phyloP scores from a whole-genome alignment of 2,797 vertebrate genomes.

The Carapus acus region DNA sequence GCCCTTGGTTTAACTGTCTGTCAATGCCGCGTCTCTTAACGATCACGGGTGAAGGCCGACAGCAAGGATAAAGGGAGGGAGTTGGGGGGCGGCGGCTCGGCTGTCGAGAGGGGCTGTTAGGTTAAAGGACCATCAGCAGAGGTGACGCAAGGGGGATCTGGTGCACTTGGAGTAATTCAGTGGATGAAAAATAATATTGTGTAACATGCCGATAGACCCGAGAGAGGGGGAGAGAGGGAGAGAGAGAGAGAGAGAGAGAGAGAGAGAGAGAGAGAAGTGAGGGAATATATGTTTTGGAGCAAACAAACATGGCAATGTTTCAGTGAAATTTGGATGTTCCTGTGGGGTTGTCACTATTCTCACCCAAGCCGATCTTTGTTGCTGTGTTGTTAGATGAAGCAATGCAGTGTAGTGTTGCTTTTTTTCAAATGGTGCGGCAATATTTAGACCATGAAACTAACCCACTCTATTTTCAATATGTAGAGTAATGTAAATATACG shows the following conservation, averaged over 20 bases:
- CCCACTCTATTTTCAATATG: too few species aligned
- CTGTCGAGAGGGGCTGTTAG: slow-evolving; percentile 56
- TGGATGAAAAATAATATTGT: slow-evolving; percentile 32
- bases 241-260: too few species aligned
- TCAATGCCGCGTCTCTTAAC: slow-evolving; percentile 66
- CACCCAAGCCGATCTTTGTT: too few species aligned
- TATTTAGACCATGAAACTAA: too few species aligned
- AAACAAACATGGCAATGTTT: slow-evolving; percentile 9
- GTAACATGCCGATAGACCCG: slow-evolving; percentile 25
- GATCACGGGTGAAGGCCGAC: slow-evolving; percentile 61
- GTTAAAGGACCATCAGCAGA: slow-evolving; percentile 50
- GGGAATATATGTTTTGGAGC: slow-evolving; percentile 5
- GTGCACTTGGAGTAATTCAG: slow-evolving; percentile 43
- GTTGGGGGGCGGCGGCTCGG: slow-evolving; percentile 38
- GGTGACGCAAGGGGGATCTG: slow-evolving; percentile 39
- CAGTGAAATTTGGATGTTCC: background rate
- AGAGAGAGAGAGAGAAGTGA: too few species aligned
- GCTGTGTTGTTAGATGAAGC: too few species aligned
- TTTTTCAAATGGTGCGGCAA: slow-evolving; percentile 17
- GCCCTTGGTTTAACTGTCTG: slow-evolving; percentile 60
- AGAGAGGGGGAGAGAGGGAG: too few species aligned
- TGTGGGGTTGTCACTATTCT: background rate
- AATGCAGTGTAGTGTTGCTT: too few species aligned
- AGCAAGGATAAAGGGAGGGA: slow-evolving; percentile 38
- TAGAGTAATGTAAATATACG: too few species aligned